Percentiles rank a stretch among this genome's conserved stretches.
Conservation (phyloP, 2,888 invertebrate genomes). For the Acholoe squamosa region DNA sequence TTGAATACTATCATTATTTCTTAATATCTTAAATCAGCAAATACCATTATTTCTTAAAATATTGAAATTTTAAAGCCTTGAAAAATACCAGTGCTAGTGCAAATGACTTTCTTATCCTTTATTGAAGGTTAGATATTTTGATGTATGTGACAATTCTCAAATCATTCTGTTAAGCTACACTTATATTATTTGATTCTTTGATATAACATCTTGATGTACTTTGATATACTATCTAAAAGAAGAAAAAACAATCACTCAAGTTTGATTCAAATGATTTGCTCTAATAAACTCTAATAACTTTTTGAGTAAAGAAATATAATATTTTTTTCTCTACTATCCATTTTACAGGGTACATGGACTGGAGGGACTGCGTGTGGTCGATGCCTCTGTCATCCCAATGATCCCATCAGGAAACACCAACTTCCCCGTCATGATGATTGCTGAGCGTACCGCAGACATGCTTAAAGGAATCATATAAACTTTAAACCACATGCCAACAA, state of each 20-base stretch:
- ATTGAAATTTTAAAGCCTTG: background rate
- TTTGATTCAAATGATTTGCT: too few relatives aligned
- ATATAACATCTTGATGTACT: too few relatives aligned
- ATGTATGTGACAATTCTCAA: background rate
- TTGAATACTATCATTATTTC: too few relatives aligned
- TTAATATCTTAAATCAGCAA: too few relatives aligned
- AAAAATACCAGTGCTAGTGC: too few relatives aligned
- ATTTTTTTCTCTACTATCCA: too few relatives aligned
- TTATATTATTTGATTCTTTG: background rate
- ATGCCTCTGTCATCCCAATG: constrained; percentile 68
- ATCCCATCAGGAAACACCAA: constrained; percentile 66
- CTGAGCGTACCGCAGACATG: constrained; percentile 68
- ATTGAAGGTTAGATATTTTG: background rate
- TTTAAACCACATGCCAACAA: too few relatives aligned
- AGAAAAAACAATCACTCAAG: too few relatives aligned
- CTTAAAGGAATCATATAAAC: constrained; percentile 59
- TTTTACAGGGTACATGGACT: constrained; percentile 67
- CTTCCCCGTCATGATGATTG: constrained; percentile 69
- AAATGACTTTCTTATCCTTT: background rate
- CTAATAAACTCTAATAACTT: too few relatives aligned
- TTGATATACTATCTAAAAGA: too few relatives aligned
- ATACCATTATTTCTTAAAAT: too few relatives aligned
- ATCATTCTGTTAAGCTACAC: background rate
- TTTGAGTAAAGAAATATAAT: too few relatives aligned
- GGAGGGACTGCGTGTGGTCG: constrained; percentile 67